phyloP scores from a whole-genome alignment of 2,888 invertebrate species.

The Sarcophaga subvicina region DNA sequence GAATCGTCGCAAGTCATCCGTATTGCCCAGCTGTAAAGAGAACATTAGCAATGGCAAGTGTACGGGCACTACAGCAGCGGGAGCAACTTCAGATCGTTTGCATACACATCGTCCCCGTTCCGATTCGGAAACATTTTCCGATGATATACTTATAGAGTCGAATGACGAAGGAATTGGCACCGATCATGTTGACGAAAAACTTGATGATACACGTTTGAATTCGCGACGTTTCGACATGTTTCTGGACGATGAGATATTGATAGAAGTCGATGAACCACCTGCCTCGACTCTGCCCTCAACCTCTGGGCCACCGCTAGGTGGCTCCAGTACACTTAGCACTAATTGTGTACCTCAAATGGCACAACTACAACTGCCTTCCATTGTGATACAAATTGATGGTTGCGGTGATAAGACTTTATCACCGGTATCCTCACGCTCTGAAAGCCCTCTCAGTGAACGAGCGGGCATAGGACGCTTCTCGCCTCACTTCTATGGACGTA shows the following conservation, averaged over 20 bases:
- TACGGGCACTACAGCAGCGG: constrained; percentile 48
- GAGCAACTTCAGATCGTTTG: constrained; percentile 70
- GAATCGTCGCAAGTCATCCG: constrained; percentile 84
- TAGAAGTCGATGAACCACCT: constrained; percentile 74
- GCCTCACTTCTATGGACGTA: constrained; percentile 87
- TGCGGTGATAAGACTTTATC: constrained; percentile 84
- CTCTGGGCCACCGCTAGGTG: constrained; percentile 72
- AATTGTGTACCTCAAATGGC: constrained; percentile 82
- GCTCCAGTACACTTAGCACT: constrained; percentile 80
- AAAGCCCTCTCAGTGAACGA: constrained; percentile 89
- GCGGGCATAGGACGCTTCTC: constrained; percentile 87
- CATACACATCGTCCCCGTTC: constrained; percentile 84
- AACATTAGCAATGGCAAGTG: constrained; percentile 82
- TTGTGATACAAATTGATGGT: constrained; percentile 84
- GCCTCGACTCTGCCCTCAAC: constrained; percentile 56
- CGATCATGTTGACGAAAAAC: constrained; percentile 87
- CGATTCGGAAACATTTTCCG: constrained; percentile 89
- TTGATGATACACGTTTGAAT: constrained; percentile 81
- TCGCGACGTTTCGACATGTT: constrained; percentile 70
- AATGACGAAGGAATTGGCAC: constrained; percentile 91
- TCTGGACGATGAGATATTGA: constrained; percentile 72
- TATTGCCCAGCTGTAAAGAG: constrained; percentile 83
- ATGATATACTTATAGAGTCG: constrained; percentile 87
- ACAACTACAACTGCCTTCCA: constrained; percentile 85
- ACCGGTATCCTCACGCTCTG: constrained; percentile 90